Base-by-base conservation (phyloP, 2,888 invertebrate genomes). In the Coleophora deauratella region DNA sequence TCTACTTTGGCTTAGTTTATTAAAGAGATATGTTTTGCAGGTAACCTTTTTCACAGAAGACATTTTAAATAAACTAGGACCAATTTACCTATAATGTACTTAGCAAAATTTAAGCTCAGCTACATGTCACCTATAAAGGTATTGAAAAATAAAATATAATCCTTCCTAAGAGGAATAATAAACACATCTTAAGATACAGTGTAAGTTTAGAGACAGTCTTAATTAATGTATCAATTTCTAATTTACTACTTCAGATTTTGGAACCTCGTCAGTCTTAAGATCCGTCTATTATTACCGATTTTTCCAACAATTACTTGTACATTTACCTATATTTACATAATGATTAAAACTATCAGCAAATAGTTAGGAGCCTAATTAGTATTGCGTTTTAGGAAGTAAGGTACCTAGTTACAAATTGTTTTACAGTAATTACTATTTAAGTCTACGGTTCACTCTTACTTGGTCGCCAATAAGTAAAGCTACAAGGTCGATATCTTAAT, bases 221-320 rank as follows among this genome's bases (percentile, higher is more conserved):
- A 39, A 54, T 47, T 43, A 38, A 55, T 56, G 53, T 57, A 62
- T 54, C 49, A 56, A 60, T 57, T 49, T 53, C 31, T 59, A 62
- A 51, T 54, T 64, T 57, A 56, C 55, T 58, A 57, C 57, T 46
- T 49, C 40, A 38, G 44, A 40, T 30, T 37, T 21, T 52, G 54
- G 57, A 58, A 56, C 44, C 46, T 51, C 52, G 50, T 77, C 78
- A 76, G 76, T 77, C 78, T 79, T 74, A 78, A 77, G 76, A 76
- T 77, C 78, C 72, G 75, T 77, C 73, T 75, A 76, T 78, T 78
- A 77, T 71, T 66, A 69, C 68, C 59, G 42, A 53, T 57, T 57
- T 50, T 52, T 52, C 54, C 49, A 51, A 44, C 44, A 45, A 51
- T 38, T 49, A 42, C 42, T 42, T 39, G 1, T n/a, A n/a, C n/a